Evolutionary conservation across 2,888 invertebrate species (phyloP).

Genomic region (Drosophila vallismaia): DNA sequence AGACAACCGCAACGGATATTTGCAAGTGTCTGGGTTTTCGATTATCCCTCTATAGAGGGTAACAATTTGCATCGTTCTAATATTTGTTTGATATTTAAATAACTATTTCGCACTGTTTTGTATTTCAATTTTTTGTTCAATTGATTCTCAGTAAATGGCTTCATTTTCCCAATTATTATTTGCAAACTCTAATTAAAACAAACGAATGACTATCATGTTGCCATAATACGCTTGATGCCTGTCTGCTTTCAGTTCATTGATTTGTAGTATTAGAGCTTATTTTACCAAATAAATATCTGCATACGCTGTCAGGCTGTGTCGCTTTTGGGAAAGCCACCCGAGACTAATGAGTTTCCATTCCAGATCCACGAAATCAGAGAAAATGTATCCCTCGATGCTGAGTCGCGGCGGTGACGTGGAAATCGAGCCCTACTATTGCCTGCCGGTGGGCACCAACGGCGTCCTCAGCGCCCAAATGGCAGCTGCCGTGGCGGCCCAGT

Average conservation of each 20-base stretch:
- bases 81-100: not conserved
- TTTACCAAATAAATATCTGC: not conserved
- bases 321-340: conserved; percentile 1
- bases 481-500: conserved; percentile 77
- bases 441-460: conserved; percentile 87
- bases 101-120: not conserved
- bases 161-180: not conserved
- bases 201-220: not conserved
- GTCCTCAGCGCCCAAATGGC: conserved; percentile 81
- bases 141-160: not conserved
- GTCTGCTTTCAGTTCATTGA: not conserved
- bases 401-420: conserved; percentile 92
- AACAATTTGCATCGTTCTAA: not conserved
- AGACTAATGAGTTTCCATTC: conserved; percentile 31
- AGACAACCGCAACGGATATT: conserved; percentile 68
- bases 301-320: not conserved
- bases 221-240: not conserved
- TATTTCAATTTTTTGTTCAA: not conserved
- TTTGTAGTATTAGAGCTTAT: not conserved
- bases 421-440: conserved; percentile 93
- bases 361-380: conserved; percentile 97
- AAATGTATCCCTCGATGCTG: conserved; percentile 96
- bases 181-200: not conserved
- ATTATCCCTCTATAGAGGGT: not conserved
- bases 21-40: conserved; percentile 63